Percentiles rank a stretch among this genome's conserved stretches.
phyloP scores from a whole-genome alignment of 2,797 vertebrate genomes.

The Melanotaenia pygmaea region DNA sequence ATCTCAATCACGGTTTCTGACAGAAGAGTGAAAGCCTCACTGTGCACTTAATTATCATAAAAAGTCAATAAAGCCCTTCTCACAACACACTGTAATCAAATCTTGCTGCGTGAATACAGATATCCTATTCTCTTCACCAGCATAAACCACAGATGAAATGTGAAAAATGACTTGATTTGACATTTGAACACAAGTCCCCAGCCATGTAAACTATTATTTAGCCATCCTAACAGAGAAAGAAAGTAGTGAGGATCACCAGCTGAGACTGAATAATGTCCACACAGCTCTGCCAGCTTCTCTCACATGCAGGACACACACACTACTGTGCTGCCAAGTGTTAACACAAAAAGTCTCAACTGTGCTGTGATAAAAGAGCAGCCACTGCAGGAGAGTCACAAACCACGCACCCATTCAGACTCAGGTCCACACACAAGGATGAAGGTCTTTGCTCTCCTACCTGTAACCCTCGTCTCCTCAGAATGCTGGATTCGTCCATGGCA shows the following conservation, averaged over 20 bases:
- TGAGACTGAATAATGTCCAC: slow-evolving; percentile 13
- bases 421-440: background rate
- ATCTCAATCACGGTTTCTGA: slow-evolving; percentile 40
- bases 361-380: slow-evolving; percentile 26
- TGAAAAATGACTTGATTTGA: slow-evolving; percentile 16
- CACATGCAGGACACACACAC: slow-evolving; percentile 21
- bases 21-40: slow-evolving; percentile 22
- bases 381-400: slow-evolving; percentile 10
- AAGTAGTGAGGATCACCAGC: slow-evolving; percentile 2
- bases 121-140: slow-evolving; percentile 7
- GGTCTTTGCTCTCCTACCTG: slow-evolving; percentile 86
- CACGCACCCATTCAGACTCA: background rate
- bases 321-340: slow-evolving; percentile 49
- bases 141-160: slow-evolving; percentile 21
- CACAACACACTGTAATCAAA: slow-evolving; percentile 40
- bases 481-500: slow-evolving; percentile 93
- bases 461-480: slow-evolving; percentile 92
- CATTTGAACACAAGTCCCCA: slow-evolving; percentile 3
- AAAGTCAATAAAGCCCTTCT: slow-evolving; percentile 58
- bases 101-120: slow-evolving; percentile 15
- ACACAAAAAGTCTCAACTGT: slow-evolving; percentile 60
- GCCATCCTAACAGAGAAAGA: slow-evolving; percentile 1
- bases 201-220: slow-evolving; percentile 16
- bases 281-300: slow-evolving; percentile 30
- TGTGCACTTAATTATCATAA: slow-evolving; percentile 41